phyloP scores from a whole-genome alignment of 2,797 vertebrate species.

The Xenopus petersii region DNA sequence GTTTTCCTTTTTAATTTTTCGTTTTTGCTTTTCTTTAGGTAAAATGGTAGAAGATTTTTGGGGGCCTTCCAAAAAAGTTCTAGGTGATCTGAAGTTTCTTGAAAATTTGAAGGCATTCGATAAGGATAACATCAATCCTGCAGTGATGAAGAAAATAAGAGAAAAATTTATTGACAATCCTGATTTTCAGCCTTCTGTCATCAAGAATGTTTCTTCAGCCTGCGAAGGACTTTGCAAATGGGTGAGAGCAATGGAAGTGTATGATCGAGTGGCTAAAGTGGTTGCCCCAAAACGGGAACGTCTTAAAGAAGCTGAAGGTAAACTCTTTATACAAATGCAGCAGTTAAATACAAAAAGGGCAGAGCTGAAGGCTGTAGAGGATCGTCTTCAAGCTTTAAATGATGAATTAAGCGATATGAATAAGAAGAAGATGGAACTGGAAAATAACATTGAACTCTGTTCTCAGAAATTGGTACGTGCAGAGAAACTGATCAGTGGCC shows the following conservation, averaged over 20 bases:
- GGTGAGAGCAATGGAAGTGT: slow-evolving; percentile 91
- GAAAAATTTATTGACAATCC: slow-evolving; percentile 83
- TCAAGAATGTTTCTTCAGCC: slow-evolving; percentile 89
- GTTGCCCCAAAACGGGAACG: slow-evolving; percentile 85
- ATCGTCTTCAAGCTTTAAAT: slow-evolving; percentile 77
- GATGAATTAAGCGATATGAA: slow-evolving; percentile 80
- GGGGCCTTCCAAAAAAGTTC: slow-evolving; percentile 87
- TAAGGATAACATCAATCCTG: slow-evolving; percentile 81
- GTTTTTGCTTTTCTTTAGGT: slow-evolving; percentile 60
- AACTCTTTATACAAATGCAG: slow-evolving; percentile 74
- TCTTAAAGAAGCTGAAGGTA: slow-evolving; percentile 72
- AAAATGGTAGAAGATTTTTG: slow-evolving; percentile 93
- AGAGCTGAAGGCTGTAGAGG: slow-evolving; percentile 80
- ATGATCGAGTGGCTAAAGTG: slow-evolving; percentile 83
- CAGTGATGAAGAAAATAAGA: slow-evolving; percentile 83
- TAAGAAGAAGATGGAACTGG: slow-evolving; percentile 71
- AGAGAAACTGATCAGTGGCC: slow-evolving; percentile 87
- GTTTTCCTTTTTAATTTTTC: too few relatives aligned
- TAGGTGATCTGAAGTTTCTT: slow-evolving; percentile 88
- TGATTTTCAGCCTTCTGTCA: slow-evolving; percentile 83
- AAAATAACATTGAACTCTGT: slow-evolving; percentile 84
- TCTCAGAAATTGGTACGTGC: slow-evolving; percentile 85
- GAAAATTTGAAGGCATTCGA: slow-evolving; percentile 82
- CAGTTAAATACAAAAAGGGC: slow-evolving; percentile 77
- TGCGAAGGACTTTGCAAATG: slow-evolving; percentile 93